Evolutionary conservation across 2,113 vertebrate genomes (phyloP).

Genomic region (Acrocephalus arundinaceus): DNA sequence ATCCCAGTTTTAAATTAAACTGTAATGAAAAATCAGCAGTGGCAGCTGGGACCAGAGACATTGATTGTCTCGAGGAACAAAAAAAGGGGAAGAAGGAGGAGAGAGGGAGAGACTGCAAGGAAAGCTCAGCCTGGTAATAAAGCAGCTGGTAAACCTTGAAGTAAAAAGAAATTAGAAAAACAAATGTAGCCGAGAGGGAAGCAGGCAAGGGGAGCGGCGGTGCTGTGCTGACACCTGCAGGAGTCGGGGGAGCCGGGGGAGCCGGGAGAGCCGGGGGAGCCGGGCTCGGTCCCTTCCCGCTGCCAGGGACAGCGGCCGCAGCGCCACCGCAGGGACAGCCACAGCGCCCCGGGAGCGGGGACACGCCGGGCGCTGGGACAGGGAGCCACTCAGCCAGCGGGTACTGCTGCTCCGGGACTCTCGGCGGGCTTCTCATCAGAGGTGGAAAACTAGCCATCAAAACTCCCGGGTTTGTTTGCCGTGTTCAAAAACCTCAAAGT

Average conservation of each 20-base stretch:
- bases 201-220: constrained; percentile 8
- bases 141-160: constrained; percentile 84
- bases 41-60: constrained; percentile 85
- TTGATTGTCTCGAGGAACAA: constrained; percentile 81
- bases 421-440: background rate
- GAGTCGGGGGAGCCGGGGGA: background rate
- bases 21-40: constrained; percentile 88
- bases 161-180: constrained; percentile 84
- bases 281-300: background rate
- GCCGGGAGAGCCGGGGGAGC: background rate
- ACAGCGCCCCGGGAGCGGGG: fast-evolving
- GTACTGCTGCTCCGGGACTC: background rate
- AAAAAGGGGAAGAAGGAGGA: constrained; percentile 65
- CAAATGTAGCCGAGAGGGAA: constrained; percentile 75
- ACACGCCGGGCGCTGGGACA: fast-evolving
- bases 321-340: background rate
- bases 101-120: constrained; percentile 71
- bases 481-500: background rate
- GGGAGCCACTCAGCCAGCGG: too few species aligned
- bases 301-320: fast-evolving
- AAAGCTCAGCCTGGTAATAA: constrained; percentile 78
- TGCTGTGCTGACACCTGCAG: constrained; percentile 75
- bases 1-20: constrained; percentile 88
- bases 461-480: background rate
- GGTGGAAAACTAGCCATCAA: background rate